phyloP scores from a whole-genome alignment of 2,113 vertebrate genomes.

The Chloroceryle aenea region DNA sequence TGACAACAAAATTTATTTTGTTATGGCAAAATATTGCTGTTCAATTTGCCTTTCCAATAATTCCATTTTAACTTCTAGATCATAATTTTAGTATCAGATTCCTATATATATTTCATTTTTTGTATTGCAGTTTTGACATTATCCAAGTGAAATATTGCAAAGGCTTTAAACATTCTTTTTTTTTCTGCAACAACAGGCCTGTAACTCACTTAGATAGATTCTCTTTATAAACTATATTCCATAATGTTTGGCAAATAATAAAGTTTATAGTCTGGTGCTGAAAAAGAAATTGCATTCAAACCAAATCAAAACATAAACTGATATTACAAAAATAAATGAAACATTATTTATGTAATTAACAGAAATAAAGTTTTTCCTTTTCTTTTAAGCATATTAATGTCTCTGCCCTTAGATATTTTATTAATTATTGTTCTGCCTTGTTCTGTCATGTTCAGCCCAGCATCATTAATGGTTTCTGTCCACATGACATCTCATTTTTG shows the following conservation, averaged over 20 bases:
- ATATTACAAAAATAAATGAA: background rate
- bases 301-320: background rate
- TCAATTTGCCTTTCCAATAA: background rate
- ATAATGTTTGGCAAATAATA: conserved; percentile 6
- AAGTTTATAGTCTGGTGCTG: background rate
- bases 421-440: background rate
- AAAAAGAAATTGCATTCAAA: background rate
- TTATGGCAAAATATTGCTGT: background rate
- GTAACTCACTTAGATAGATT: background rate
- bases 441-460: background rate
- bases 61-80: background rate
- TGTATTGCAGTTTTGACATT: background rate
- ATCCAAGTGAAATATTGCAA: conserved; percentile 14
- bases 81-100: background rate
- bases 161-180: background rate
- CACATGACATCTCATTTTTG: background rate
- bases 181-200: background rate
- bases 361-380: background rate
- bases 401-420: background rate
- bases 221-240: background rate
- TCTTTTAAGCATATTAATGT: background rate
- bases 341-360: background rate
- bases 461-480: background rate
- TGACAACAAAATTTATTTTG: background rate
- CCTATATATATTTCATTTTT: background rate